Evolutionary conservation across 2,797 vertebrate species (phyloP).

Genomic region (Sebastes kiyomatsui): DNA sequence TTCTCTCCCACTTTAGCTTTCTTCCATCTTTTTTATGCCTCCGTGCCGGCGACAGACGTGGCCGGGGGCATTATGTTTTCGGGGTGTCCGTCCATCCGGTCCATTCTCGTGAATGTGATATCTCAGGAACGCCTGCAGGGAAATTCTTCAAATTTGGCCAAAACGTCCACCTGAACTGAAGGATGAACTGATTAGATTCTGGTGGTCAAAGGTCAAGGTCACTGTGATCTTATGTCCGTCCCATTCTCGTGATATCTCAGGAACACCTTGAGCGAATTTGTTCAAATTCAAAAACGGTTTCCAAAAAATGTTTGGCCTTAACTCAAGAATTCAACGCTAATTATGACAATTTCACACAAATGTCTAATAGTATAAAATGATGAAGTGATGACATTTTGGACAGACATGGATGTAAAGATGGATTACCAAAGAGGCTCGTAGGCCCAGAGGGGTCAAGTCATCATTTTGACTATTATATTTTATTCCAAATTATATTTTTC

Average conservation of each 20-base stretch:
- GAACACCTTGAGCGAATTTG: too few relatives aligned
- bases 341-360: too few relatives aligned
- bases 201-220: neutral
- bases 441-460: neutral
- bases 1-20: slow-evolving; percentile 45
- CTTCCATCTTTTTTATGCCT: slow-evolving; percentile 37
- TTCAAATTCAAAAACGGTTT: too few relatives aligned
- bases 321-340: too few relatives aligned
- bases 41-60: neutral
- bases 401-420: too few relatives aligned
- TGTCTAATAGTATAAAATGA: too few relatives aligned
- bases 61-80: neutral
- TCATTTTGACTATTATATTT: neutral
- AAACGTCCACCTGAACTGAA: neutral
- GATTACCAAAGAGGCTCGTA: neutral
- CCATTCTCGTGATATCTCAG: neutral
- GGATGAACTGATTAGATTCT: neutral
- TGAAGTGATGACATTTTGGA: too few relatives aligned
- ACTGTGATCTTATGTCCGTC: neutral
- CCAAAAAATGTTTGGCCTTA: rapidly evolving
- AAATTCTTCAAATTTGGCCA: neutral
- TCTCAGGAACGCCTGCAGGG: neutral
- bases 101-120: neutral
- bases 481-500: neutral
- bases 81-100: neutral